A percentile compares a stretch with the other conserved stretches of the same genome.
These are phyloP conservation scores for Piezodorus guildinii DNA, from an alignment of 1,140 invertebrate genomes.

Conservation along the genomic window DNA sequence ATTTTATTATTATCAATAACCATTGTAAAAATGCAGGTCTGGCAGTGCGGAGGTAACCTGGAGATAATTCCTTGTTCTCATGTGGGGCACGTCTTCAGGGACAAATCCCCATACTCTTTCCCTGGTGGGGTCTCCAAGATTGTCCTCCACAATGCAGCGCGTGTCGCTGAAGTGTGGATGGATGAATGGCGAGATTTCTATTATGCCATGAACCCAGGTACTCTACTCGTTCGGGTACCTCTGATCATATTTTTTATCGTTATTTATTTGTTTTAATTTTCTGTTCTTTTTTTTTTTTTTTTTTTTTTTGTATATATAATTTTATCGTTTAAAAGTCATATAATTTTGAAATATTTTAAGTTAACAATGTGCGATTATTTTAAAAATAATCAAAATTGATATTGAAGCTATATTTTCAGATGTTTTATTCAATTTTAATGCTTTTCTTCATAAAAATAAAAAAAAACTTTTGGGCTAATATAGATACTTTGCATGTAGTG, in stretches of 20 bases:
- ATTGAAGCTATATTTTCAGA: too few species aligned
- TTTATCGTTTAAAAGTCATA: not conserved
- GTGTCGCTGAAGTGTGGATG: conserved; percentile 96
- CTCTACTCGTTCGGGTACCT: conserved; percentile 7
- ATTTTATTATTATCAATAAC: too few species aligned
- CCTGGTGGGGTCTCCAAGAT: conserved; percentile 95
- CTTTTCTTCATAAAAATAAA: too few species aligned
- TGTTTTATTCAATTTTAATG: too few species aligned
- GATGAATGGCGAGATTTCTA: conserved; percentile 98
- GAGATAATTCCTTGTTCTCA: conserved; percentile 94
- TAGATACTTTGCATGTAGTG: too few species aligned
- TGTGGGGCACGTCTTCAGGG: conserved; percentile 96
- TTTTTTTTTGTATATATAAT: not conserved
- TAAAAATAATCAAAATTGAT: too few species aligned
- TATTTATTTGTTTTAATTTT: too few species aligned
- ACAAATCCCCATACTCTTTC: conserved; percentile 98
- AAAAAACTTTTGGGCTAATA: too few species aligned
- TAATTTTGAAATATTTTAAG: too few species aligned
- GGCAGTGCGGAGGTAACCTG: conserved; percentile 92
- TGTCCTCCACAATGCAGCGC: conserved; percentile 91
- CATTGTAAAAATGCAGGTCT: conserved; percentile 55
- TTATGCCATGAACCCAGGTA: conserved; percentile 97
- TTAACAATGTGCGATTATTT: too few species aligned
- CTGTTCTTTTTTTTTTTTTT: too few species aligned
- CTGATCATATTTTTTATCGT: not conserved